Evolutionary conservation across 2,797 vertebrate genomes (phyloP).

Genomic region (Leucoraja ocellata): DNA sequence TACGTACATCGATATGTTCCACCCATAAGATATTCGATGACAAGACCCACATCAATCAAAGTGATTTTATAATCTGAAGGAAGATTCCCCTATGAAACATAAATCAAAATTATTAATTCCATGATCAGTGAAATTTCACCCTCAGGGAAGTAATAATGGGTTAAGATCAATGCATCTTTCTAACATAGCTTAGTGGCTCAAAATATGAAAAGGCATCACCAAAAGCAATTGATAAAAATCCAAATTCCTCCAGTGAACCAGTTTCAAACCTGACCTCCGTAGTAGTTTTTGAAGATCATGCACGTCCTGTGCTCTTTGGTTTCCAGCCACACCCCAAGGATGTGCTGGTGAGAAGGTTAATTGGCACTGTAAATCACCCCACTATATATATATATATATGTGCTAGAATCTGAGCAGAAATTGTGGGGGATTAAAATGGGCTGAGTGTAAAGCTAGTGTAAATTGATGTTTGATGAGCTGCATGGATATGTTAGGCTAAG

Average conservation of each 20-base stretch:
- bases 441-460: no score
- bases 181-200: background rate
- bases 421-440: no score
- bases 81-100: constrained; percentile 76
- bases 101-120: background rate
- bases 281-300: no score
- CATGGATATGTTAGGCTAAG: no score
- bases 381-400: no score
- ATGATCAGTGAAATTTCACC: background rate
- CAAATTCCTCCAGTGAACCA: background rate
- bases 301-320: no score
- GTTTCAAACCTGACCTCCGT: no score
- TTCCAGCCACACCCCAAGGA: no score
- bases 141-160: background rate
- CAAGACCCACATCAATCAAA: constrained; percentile 88
- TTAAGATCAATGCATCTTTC: background rate
- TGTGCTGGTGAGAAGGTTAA: no score
- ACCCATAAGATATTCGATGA: constrained; percentile 95
- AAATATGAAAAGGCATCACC: background rate
- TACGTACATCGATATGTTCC: constrained; percentile 96
- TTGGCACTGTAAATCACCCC: no score
- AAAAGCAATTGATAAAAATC: background rate
- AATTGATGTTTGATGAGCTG: no score
- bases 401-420: no score
- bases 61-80: constrained; percentile 95